These are phyloP conservation scores for Electrophaes corylata DNA, from an alignment of 2,888 invertebrate genomes.

Conservation along the genomic window DNA sequence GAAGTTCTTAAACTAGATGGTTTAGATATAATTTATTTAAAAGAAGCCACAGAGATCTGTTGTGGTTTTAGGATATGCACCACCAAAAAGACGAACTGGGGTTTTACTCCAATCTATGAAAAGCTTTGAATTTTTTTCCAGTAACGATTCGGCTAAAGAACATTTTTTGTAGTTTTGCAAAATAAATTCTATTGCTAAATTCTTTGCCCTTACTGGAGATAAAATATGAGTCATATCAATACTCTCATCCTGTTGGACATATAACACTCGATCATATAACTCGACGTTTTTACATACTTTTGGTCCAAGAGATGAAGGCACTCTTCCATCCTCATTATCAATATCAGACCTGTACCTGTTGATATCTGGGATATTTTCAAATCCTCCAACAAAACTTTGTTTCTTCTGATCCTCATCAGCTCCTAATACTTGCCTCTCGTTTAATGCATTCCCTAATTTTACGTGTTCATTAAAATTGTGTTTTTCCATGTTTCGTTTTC, in stretches of 20 bases:
- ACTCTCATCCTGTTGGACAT: constrained; percentile 68
- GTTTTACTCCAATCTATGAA: constrained; percentile 87
- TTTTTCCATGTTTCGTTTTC: constrained; percentile 32
- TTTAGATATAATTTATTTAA: constrained; percentile 37
- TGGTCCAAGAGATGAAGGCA: constrained; percentile 59
- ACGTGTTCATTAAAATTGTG: constrained; percentile 63
- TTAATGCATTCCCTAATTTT: constrained; percentile 73
- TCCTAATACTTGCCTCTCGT: constrained; percentile 64
- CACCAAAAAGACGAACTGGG: constrained; percentile 87
- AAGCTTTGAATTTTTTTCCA: constrained; percentile 55
- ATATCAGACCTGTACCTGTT: constrained; percentile 64
- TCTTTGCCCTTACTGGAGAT: constrained; percentile 64
- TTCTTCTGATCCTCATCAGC: constrained; percentile 57
- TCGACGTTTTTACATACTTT: constrained; percentile 69
- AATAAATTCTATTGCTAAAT: constrained; percentile 67
- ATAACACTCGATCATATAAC: constrained; percentile 58
- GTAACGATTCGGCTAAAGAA: constrained; percentile 59
- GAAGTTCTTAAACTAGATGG: too few relatives aligned
- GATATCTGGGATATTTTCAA: constrained; percentile 69
- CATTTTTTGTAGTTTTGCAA: constrained; percentile 71
- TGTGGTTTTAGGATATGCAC: constrained; percentile 85
- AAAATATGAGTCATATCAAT: constrained; percentile 65
- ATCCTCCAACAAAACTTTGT: constrained; percentile 66
- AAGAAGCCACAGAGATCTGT: constrained; percentile 85
- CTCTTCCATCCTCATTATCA: constrained; percentile 47